Base-by-base conservation (phyloP, 2,888 invertebrate genomes). In the Oxyscelio sp. region DNA sequence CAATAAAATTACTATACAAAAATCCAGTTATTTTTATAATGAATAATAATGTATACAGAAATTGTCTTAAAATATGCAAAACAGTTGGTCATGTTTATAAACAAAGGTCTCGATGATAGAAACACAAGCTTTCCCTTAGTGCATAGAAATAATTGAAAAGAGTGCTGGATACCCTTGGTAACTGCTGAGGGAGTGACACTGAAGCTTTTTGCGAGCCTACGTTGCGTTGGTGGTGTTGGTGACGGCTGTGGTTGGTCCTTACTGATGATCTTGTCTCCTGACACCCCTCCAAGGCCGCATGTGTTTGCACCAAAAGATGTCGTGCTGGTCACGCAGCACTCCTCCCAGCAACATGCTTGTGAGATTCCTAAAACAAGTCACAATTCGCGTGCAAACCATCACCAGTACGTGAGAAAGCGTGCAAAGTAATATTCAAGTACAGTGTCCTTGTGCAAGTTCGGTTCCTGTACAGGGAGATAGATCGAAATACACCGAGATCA, bases 161-260 rank as follows among this genome's bases (percentile, higher is more conserved):
- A 74, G 77, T 71, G 68, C 75, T 79, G 77, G 90, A 90, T 95
- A 96, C 96, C 96, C 96, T 96, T 96, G 91, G 95, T 95, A 89
- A 95, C 95, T 90, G 96, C 95, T 91, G 97, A 96, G 92, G 97
- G 96, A 91, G 97, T 96, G 92, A 97, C 97, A 95, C 98, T 98
- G 96, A 98, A 98, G 95, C 98, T 98, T 95, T 98, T 98, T 92
- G 98, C 97, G 94, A 98, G 96, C 92, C 98, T 96, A 92, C 98
- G 96, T 94, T 97, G 97, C 89, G 97, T 96, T 90, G 98, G 98
- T 91, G 98, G 98, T 90, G 98, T 97, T 87, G 96, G 96, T 89
- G 96, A 96, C 91, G 96, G 96, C 87, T 96, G 96, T 89, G 95
- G 95, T 77, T 92, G 94, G 85, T 92, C 92, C 90, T 92, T 94